Evolutionary conservation across 2,888 invertebrate species (phyloP).

Genomic region (Chalcosyrphus nemorum): DNA sequence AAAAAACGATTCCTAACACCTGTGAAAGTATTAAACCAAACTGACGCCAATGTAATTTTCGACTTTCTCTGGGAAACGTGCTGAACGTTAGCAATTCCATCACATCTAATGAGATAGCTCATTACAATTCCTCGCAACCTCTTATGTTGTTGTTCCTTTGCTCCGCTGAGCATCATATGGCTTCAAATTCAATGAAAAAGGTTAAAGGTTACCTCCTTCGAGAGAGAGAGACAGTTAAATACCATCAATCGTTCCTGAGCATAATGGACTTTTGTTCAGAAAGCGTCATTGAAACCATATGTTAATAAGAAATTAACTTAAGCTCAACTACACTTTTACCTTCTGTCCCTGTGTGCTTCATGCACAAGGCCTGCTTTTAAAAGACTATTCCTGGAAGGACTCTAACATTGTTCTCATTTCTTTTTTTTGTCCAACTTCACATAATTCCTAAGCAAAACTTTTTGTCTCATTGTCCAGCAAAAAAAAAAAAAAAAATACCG

Average conservation of each 20-base stretch:
- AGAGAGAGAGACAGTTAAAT: not conserved
- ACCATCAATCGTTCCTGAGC: not conserved
- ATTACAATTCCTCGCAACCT: conserved; percentile 3
- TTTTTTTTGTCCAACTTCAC: not conserved
- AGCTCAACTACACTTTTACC: not conserved
- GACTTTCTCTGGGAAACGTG: not conserved
- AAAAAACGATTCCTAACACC: not conserved
- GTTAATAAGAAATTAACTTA: not conserved
- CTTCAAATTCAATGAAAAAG: not conserved
- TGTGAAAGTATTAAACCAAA: not conserved
- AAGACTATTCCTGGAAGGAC: not conserved
- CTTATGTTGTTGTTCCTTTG: no score
- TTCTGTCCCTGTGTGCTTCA: no score
- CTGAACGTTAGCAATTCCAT: conserved; percentile 1
- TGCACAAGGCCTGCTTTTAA: not conserved
- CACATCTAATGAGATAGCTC: conserved; percentile 5
- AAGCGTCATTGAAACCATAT: not conserved
- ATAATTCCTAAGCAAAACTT: conserved; percentile 42
- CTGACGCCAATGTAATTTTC: not conserved
- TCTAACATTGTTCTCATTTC: not conserved
- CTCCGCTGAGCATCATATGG: not conserved
- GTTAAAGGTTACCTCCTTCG: not conserved
- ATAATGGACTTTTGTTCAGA: not conserved
- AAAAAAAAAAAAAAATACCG: conserved; percentile 15
- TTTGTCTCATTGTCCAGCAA: conserved; percentile 28